A percentile compares a stretch with the other conserved stretches of the same genome.
These are phyloP conservation scores for Eulimnadia texana DNA, from an alignment of 1,140 invertebrate species.

Conservation along the genomic window DNA sequence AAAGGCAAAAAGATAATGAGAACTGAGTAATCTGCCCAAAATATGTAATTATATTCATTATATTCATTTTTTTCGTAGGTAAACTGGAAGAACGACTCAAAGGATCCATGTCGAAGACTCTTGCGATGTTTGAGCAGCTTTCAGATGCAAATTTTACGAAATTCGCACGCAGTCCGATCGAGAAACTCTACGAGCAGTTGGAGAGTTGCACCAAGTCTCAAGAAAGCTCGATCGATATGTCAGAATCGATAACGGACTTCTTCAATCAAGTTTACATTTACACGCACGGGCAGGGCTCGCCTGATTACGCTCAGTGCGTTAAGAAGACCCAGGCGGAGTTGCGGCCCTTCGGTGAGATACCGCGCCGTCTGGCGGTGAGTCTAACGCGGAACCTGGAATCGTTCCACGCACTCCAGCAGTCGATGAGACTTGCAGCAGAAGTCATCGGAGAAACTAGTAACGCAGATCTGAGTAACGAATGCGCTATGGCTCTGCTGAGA, in stretches of 20 bases:
- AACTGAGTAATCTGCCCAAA: too few species aligned
- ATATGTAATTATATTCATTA: too few species aligned
- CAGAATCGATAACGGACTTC: background rate
- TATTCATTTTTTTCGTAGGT: background rate
- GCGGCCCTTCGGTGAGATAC: constrained; percentile 64
- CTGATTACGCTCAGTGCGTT: constrained; percentile 59
- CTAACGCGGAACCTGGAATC: constrained; percentile 57
- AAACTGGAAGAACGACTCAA: background rate
- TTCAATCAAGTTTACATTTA: background rate
- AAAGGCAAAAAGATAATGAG: too few species aligned
- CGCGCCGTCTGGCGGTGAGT: constrained; percentile 47
- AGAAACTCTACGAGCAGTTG: background rate
- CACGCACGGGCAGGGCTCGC: constrained; percentile 22
- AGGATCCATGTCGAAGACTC: background rate
- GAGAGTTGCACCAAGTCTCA: background rate
- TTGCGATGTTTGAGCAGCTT: background rate
- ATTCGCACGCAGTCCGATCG: background rate
- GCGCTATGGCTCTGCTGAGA: constrained; percentile 52
- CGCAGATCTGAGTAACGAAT: constrained; percentile 40
- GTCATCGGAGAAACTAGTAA: constrained; percentile 53
- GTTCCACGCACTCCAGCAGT: constrained; percentile 45
- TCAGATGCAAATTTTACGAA: background rate
- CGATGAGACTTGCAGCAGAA: constrained; percentile 40
- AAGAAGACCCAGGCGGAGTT: constrained; percentile 53
- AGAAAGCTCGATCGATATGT: background rate